Evolutionary conservation across 2,888 invertebrate species (phyloP), one percentile per base, ranked within the genome.

Genomic region (Noctua comes): DNA sequence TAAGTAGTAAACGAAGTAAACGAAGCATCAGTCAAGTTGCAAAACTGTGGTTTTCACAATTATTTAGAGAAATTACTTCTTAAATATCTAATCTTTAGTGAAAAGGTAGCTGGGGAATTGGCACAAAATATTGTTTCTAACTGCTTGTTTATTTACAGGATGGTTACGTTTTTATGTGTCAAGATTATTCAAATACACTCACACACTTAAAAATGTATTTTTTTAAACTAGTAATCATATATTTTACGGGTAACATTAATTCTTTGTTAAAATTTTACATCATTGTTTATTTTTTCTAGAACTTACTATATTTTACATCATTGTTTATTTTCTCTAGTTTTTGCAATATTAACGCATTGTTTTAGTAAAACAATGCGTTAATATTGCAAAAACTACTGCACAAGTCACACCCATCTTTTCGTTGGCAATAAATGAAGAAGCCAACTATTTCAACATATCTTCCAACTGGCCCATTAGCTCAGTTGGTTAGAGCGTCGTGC

Each of bases 401-500:
- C 3, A 64, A 46, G 18, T 40, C 62, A 71, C 64, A 51, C 68
- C 40, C n/a, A 65, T 31, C 48, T n/a, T 70, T 48, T 76, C 59
- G 73, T 73, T 66, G 75, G 48, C 62, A 51, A 5, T 43, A 51
- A 76, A 40, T 7, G 2, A 68, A 69, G 0, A 0, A 46, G 1
- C 59, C 65, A 13, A 36, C 31, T 83, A 76, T 92, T 93, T 93
- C 84, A n/a, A 0, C 40, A 0, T 0, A 0, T 0, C 0, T 0
- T 0, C 0, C 13, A 87, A 86, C 83, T 77, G 95, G 97, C 97
- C 95, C 95, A 95, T 95, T 95, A 95, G 97, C 97, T 97, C 97
- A 97, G 97, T 97, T 97, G 97, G 97, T 97, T 97, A 97, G 97
- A 97, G 97, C 97, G 97, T 97, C 97, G 97, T 97, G 97, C 97